These are phyloP conservation scores for Lutjanus argentimaculatus DNA, from an alignment of 2,797 vertebrate species.

Conservation along the genomic window DNA sequence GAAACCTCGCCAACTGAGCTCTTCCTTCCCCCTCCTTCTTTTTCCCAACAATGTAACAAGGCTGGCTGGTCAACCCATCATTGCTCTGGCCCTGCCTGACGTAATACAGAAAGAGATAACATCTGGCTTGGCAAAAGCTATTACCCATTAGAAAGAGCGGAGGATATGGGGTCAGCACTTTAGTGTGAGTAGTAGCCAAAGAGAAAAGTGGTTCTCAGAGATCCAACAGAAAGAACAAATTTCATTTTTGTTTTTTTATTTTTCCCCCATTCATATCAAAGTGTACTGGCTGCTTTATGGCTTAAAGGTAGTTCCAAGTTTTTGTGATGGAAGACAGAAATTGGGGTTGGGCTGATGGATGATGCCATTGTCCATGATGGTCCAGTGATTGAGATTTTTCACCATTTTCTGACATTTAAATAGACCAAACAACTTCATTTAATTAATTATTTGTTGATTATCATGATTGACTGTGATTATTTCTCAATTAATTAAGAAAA, in stretches of 20 bases:
- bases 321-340: background rate
- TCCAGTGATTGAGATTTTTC: no score
- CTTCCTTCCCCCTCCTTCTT: conserved; percentile 39
- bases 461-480: no score
- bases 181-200: conserved; percentile 29
- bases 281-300: background rate
- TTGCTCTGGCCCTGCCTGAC: conserved; percentile 62
- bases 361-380: no score
- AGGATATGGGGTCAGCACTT: conserved; percentile 55
- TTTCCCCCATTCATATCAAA: background rate
- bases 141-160: conserved; percentile 52
- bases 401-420: no score
- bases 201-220: conserved; percentile 32
- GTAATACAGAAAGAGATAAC: conserved; percentile 68
- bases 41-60: conserved; percentile 51
- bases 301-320: conserved; percentile 10
- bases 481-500: no score
- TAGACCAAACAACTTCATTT: no score
- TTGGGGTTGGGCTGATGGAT: background rate
- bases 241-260: background rate
- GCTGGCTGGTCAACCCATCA: conserved; percentile 60
- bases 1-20: conserved; percentile 45
- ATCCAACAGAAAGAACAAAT: background rate
- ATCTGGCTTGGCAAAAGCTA: conserved; percentile 67
- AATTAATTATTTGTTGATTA: no score